phyloP scores from a whole-genome alignment of 2,113 vertebrate species.

The Rallus limicola region DNA sequence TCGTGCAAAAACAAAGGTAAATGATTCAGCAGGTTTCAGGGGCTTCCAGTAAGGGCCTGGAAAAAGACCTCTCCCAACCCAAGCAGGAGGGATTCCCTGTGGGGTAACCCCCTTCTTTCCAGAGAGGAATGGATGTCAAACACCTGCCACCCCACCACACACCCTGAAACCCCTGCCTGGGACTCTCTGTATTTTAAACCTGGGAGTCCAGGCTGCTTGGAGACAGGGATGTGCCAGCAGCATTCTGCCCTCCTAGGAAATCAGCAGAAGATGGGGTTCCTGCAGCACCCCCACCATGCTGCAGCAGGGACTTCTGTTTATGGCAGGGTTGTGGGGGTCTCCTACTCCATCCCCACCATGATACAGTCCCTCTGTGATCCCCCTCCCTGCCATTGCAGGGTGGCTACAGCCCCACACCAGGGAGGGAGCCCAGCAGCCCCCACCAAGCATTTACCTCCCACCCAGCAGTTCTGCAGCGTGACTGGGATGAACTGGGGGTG shows the following conservation, averaged over 20 bases:
- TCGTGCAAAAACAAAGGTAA: not conserved
- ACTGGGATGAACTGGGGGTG: not conserved
- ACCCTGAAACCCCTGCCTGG: not conserved
- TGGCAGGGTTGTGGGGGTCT: not conserved
- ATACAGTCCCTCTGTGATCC: not conserved
- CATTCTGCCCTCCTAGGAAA: not conserved
- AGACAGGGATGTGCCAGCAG: not conserved
- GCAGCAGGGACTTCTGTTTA: not conserved
- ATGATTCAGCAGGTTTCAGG: not conserved
- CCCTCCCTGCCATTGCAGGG: not conserved
- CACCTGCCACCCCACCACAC: not conserved
- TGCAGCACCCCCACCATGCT: not conserved
- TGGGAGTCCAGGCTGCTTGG: not conserved
- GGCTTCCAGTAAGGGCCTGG: not conserved
- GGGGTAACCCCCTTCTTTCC: not conserved
- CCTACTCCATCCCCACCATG: not conserved
- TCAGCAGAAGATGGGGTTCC: not conserved
- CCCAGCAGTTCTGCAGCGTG: not conserved
- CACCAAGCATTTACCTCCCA: not conserved
- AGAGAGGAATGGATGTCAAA: not conserved
- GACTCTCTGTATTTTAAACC: not conserved
- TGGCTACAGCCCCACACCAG: not conserved
- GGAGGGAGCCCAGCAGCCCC: not conserved
- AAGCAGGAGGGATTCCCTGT: not conserved
- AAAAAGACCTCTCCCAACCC: not conserved